A percentile compares a stretch with the other conserved stretches of the same genome.
Evolutionary conservation across 2,113 vertebrate genomes (phyloP).

Genomic region (Corythaeola cristata): DNA sequence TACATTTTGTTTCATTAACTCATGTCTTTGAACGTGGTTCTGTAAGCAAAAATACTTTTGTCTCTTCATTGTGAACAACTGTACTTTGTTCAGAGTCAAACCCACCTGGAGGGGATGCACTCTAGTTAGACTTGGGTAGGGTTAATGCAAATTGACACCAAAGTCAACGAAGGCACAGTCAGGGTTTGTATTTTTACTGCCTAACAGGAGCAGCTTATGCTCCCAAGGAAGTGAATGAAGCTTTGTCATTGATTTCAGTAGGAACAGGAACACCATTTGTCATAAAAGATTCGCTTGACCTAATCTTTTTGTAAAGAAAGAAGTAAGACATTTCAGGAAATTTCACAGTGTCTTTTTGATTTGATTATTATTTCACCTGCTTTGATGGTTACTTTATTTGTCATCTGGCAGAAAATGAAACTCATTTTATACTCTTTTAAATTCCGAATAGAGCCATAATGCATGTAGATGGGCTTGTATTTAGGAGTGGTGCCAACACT

Average conservation of each 20-base stretch:
- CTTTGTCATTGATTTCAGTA: slow-evolving; percentile 4
- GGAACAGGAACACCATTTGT: neutral
- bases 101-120: neutral
- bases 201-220: neutral
- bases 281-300: neutral
- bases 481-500: slow-evolving; percentile 40
- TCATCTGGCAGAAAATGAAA: slow-evolving; percentile 65
- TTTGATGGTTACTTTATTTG: slow-evolving; percentile 59
- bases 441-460: neutral
- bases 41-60: neutral
- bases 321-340: slow-evolving; percentile 33
- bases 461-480: neutral
- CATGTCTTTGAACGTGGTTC: neutral
- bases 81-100: neutral
- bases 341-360: slow-evolving; percentile 28
- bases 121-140: neutral
- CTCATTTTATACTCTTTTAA: slow-evolving; percentile 41
- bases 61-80: neutral
- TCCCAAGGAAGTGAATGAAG: neutral
- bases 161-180: neutral
- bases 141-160: neutral
- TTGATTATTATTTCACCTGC: slow-evolving; percentile 35
- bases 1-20: neutral
- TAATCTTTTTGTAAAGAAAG: slow-evolving; percentile 45
- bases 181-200: neutral